Base-by-base conservation (phyloP, 2,797 vertebrate genomes). In the Phataginus tetradactyla region DNA sequence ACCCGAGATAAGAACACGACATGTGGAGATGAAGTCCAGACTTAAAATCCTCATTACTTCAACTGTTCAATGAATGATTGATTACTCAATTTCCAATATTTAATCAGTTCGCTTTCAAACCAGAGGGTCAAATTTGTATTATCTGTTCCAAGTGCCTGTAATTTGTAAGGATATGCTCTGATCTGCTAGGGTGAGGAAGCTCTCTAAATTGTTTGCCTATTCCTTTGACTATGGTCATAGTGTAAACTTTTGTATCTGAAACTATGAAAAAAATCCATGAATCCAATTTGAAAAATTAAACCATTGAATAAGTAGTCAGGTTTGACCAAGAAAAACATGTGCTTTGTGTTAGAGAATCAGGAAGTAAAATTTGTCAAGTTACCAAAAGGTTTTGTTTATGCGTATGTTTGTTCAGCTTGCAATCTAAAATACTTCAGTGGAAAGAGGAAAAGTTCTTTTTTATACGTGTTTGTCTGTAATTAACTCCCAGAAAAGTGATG, bases 311-410 rank as follows among this genome's bases (percentile, higher is more conserved):
- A 87, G 45, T 77, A 87, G 89, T 97, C 96, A 97, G 78, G 23
- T 96, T 94, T 96, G 74, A 97, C 95, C 97, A 92, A 97, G 98
- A 79, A 89, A 80, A 84, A 37, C 49, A 85, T 27, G 4, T 78
- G 12, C 42, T 37, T 3, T 55, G 1, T 42, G 11, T 53, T 86
- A 63, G 18, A 89, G 29, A 72, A 64, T 61, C 15, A 39, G 55
- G 21, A 83, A 9, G 59, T 23, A 53, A 86, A 71, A 78, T 25
- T 7, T 96, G 17, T 74, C 17, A 93, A 90, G 51, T n/a, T 45
- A 78, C 17, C 37, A 7, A 77, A 75, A 86, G 3, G 18, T 32
- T 92, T 75, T 77, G 51, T 92, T 57, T 64, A 55, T 57, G 13
- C 7, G 18, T 81, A 1, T 51, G 17, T 64, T 87, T 77, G 39